Evolutionary conservation across 2,113 vertebrate species (phyloP).

Genomic region (Lampris megalopsis): DNA sequence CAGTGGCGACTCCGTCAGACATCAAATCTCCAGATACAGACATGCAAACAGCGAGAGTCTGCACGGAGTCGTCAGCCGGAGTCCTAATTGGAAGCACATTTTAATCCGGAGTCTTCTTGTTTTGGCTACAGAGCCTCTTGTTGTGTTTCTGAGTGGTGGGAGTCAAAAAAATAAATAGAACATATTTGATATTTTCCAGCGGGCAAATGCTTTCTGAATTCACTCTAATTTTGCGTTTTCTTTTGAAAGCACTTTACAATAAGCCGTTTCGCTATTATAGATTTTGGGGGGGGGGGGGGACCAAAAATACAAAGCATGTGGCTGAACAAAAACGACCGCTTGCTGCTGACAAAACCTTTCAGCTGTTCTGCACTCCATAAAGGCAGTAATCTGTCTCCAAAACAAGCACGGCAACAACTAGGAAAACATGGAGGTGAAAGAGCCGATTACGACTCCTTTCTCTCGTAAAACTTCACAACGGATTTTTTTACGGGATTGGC

Average conservation of each 20-base stretch:
- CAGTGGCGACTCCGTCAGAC: no score
- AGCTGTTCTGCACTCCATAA: constrained; percentile 15
- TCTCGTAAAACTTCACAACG: no score
- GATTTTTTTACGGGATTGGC: no score
- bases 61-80: constrained; percentile 32
- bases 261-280: constrained; percentile 41
- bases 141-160: constrained; percentile 49
- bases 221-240: constrained; percentile 23
- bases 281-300: constrained; percentile 20
- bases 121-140: constrained; percentile 27
- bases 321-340: constrained; percentile 35
- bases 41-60: constrained; percentile 47
- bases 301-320: constrained; percentile 40
- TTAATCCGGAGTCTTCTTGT: constrained; percentile 51
- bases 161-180: constrained; percentile 37
- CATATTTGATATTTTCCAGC: constrained; percentile 35
- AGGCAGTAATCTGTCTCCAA: constrained; percentile 38
- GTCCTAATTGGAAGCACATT: constrained; percentile 67
- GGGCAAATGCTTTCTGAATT: constrained; percentile 39
- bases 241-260: constrained; percentile 41
- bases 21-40: no score
- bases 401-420: constrained; percentile 31
- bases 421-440: no score
- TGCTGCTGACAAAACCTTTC: neutral
- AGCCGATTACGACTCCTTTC: no score